phyloP scores from a whole-genome alignment of 1,140 invertebrate species.

The Babylonia areolata region DNA sequence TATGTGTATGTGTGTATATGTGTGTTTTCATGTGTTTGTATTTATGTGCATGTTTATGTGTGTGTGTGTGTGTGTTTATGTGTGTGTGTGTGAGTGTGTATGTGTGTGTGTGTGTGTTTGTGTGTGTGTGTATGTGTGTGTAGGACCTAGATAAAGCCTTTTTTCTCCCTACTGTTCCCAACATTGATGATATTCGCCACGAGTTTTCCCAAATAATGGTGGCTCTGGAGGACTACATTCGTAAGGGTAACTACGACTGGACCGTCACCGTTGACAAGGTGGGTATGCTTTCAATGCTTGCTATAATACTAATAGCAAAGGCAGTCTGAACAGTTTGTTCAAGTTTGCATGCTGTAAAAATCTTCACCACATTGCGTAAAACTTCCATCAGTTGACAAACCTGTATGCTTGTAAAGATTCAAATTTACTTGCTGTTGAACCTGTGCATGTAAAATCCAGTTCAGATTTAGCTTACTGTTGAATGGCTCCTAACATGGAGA shows the following conservation, averaged over 20 bases:
- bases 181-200: conserved; percentile 82
- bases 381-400: no score
- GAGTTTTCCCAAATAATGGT: conserved; percentile 82
- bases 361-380: no score
- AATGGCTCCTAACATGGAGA: no score
- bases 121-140: conserved; percentile 20
- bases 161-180: conserved; percentile 83
- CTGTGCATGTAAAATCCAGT: no score
- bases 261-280: conserved; percentile 78
- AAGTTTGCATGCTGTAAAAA: no score
- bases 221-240: conserved; percentile 82
- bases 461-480: no score
- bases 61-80: neutral
- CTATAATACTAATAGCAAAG: no score
- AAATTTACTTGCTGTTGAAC: no score
- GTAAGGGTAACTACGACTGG: conserved; percentile 82
- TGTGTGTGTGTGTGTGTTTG: neutral
- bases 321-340: no score
- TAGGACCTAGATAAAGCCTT: conserved; percentile 82
- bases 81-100: neutral
- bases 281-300: no score
- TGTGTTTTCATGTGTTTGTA: neutral
- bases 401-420: no score
- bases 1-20: neutral
- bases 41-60: neutral